Conservation (phyloP, 2,113 vertebrate genomes). For the Carassius gibelio region DNA sequence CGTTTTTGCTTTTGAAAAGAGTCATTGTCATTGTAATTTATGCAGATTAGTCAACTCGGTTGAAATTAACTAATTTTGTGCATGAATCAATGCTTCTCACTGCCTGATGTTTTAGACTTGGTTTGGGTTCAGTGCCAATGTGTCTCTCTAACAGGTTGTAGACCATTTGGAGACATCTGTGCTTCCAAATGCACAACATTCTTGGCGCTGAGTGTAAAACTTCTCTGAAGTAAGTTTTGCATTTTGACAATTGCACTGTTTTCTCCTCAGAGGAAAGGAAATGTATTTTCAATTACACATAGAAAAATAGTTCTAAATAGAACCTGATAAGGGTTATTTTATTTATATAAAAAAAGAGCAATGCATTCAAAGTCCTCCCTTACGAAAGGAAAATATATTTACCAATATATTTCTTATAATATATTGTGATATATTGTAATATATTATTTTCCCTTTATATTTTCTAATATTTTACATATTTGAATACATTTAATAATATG, state of each 20-base stretch:
- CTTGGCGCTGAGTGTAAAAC: background rate
- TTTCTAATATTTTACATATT: too few species aligned
- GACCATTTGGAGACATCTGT: conserved; percentile 35
- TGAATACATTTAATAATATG: too few species aligned
- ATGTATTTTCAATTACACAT: background rate
- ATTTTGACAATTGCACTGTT: background rate
- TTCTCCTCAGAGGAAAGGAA: background rate
- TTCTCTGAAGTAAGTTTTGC: background rate
- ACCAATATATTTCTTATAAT: too few species aligned
- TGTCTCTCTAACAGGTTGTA: conserved; percentile 29
- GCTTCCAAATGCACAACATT: background rate
- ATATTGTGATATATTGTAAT: too few species aligned
- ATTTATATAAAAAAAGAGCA: background rate
- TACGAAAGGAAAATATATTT: too few species aligned
- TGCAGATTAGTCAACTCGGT: conserved; percentile 22
- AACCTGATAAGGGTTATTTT: background rate
- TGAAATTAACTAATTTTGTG: conserved; percentile 26
- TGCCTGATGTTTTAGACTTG: conserved; percentile 23
- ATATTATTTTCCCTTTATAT: too few species aligned
- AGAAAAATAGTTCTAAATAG: background rate
- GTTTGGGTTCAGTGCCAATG: conserved; percentile 33
- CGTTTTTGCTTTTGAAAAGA: background rate
- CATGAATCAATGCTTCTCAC: conserved; percentile 11
- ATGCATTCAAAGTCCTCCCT: background rate
- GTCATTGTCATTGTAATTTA: conserved; percentile 21